Conservation (phyloP, 2,113 vertebrate species). For the Marmota monax region DNA sequence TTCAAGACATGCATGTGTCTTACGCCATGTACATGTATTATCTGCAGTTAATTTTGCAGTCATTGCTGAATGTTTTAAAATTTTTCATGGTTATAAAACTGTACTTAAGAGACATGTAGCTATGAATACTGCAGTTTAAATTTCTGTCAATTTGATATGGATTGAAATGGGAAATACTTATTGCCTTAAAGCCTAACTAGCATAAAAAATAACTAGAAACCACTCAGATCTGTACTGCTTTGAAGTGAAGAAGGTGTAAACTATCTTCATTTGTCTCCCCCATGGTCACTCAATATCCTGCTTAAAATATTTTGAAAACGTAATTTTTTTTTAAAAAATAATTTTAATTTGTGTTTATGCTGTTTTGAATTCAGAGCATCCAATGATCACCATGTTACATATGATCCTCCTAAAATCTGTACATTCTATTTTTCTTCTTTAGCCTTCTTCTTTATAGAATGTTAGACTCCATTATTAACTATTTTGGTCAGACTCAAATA, state of each 20-base stretch:
- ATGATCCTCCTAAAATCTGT: not conserved
- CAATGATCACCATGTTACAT: not conserved
- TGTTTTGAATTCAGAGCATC: not conserved
- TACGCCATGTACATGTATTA: not conserved
- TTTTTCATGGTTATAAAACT: not conserved
- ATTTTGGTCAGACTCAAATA: not conserved
- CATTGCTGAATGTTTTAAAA: not conserved
- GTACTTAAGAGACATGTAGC: not conserved
- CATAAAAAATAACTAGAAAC: constrained; percentile 39
- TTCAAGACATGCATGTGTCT: not conserved
- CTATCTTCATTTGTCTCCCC: not conserved
- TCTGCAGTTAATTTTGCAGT: not conserved
- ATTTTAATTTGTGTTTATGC: constrained; percentile 2
- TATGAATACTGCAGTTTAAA: constrained; percentile 38
- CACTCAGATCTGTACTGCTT: not conserved
- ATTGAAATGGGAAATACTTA: constrained; percentile 40
- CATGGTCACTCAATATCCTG: not conserved
- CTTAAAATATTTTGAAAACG: constrained; percentile 39
- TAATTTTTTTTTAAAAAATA: constrained; percentile 20
- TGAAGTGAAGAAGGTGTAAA: not conserved
- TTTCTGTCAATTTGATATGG: constrained; percentile 39
- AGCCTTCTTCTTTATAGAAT: not conserved
- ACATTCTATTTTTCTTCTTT: not conserved
- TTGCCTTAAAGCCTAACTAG: not conserved
- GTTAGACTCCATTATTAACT: not conserved